A percentile compares a stretch with the other conserved stretches of the same genome.
Conservation (phyloP, 1,140 invertebrate genomes). For the Nymphalis io region DNA sequence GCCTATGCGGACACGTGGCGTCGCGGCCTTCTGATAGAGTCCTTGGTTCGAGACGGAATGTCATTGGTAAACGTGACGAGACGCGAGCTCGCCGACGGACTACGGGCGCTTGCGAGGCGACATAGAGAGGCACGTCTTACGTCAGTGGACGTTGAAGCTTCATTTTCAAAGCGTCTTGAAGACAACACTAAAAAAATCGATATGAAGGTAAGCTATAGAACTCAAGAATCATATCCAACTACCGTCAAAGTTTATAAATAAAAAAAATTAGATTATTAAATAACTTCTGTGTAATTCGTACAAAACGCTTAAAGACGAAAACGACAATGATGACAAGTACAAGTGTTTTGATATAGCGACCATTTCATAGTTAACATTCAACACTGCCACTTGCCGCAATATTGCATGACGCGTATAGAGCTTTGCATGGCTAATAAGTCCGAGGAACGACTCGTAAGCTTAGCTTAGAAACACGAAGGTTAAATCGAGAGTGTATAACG, state of each 20-base stretch:
- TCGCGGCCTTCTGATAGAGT: slow-evolving; percentile 73
- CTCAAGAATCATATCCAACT: too few species aligned
- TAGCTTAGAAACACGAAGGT: slow-evolving; percentile 35
- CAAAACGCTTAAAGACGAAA: too few species aligned
- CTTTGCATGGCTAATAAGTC: slow-evolving; percentile 37
- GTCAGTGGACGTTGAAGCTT: slow-evolving; percentile 58
- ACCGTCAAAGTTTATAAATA: too few species aligned
- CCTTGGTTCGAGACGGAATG: slow-evolving; percentile 76
- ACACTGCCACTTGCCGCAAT: slow-evolving; percentile 24
- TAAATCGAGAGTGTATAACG: slow-evolving; percentile 25
- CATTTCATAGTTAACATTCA: slow-evolving; percentile 23
- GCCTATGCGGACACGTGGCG: slow-evolving; percentile 82
- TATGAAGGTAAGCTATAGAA: slow-evolving; percentile 48
- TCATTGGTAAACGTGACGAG: slow-evolving; percentile 79
- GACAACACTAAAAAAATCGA: slow-evolving; percentile 69
- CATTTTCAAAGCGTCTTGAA: slow-evolving; percentile 55
- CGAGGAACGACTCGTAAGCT: slow-evolving; percentile 31
- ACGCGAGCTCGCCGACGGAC: slow-evolving; percentile 80
- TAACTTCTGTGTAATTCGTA: too few species aligned
- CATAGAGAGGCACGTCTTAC: slow-evolving; percentile 61
- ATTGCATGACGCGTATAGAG: slow-evolving; percentile 28
- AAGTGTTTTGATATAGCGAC: background rate
- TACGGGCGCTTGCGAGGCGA: slow-evolving; percentile 74
- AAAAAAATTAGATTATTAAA: too few species aligned
- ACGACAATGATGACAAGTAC: background rate